Percentiles rank a stretch among this genome's conserved stretches.
These are phyloP conservation scores for Chlorodrepanis virens DNA, from an alignment of 2,113 vertebrate species.

Conservation along the genomic window DNA sequence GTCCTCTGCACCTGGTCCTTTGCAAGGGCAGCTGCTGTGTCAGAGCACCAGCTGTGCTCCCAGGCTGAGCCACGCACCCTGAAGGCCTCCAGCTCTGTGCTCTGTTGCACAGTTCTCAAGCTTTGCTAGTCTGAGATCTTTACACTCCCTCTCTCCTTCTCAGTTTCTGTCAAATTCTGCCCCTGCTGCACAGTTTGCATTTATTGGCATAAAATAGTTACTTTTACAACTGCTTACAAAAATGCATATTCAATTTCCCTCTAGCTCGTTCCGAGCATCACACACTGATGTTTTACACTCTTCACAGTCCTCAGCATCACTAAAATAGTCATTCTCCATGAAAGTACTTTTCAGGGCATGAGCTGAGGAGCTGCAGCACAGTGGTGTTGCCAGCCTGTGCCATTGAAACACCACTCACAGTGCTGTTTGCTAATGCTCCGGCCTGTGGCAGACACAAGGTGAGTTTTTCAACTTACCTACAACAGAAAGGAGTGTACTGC, in stretches of 20 bases:
- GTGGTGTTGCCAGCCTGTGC: neutral
- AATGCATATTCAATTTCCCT: neutral
- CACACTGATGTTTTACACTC: neutral
- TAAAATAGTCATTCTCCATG: neutral
- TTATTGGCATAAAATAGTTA: neutral
- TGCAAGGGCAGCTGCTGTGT: neutral
- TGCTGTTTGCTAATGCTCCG: neutral
- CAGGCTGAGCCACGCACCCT: fast-evolving
- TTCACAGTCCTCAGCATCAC: neutral
- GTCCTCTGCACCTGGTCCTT: neutral
- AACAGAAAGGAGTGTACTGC: neutral
- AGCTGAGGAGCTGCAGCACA: neutral
- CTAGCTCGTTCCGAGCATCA: neutral
- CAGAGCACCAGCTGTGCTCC: fast-evolving
- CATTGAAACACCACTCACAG: neutral
- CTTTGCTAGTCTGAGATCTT: neutral
- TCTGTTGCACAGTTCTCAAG: neutral
- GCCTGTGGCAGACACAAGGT: neutral
- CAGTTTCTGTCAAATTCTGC: neutral
- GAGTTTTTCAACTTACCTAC: neutral
- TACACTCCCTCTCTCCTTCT: neutral
- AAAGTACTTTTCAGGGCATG: neutral
- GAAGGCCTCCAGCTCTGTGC: neutral
- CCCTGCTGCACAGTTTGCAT: neutral
- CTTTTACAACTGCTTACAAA: neutral